Base-by-base conservation (phyloP, 2,113 vertebrate genomes). In the Phylloscopus trochilus region DNA sequence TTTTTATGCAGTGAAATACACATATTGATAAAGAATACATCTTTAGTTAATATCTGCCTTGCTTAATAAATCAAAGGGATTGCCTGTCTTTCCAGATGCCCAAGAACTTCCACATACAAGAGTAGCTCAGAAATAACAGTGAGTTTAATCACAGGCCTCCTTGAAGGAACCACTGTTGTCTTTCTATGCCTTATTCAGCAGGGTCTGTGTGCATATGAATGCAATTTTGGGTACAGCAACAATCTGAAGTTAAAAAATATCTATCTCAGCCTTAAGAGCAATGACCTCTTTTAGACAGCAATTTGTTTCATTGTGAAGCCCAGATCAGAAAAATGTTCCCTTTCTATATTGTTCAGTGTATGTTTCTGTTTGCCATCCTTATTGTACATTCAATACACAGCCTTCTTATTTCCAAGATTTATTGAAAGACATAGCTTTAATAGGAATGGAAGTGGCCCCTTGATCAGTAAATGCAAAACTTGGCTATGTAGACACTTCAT, bases 131-230 rank as follows among this genome's bases (percentile, higher is more conserved):
- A 92, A 89, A 79, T 21, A 47, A 26, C 8, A 63, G 47, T 33
- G 23, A 64, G 3, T 89, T 91, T 69, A 85, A 80, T 39, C 53
- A 43, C 13, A 68, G 1, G 6, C 5, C 33, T 76, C n/a, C n/a
- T 30, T 51, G 23, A 82, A 33, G 44, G 49, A 87, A 30, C 2
- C 9, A 17, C n/a, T 55, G 18, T 2, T n/a, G 43, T 43, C 37
- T 44, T 85, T 63, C 66, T 35, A 9, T 52, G 30, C 31, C n/a
- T 87, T 52, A 73, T 16, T 79, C 31, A 56, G 44, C 53, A 76
- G 22, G 16, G 20, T n/a, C 16, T 76, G 4, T 33, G 20, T 10
- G 30, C 1, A 0, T 31, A 33, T 3, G 7, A 13, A 22, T 37
- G 51, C 27, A 75, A 14, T 35, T 8, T 68, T 43, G 58, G 80